Base-by-base conservation (phyloP, 2,888 invertebrate species). In the Myopa tessellatipennis region DNA sequence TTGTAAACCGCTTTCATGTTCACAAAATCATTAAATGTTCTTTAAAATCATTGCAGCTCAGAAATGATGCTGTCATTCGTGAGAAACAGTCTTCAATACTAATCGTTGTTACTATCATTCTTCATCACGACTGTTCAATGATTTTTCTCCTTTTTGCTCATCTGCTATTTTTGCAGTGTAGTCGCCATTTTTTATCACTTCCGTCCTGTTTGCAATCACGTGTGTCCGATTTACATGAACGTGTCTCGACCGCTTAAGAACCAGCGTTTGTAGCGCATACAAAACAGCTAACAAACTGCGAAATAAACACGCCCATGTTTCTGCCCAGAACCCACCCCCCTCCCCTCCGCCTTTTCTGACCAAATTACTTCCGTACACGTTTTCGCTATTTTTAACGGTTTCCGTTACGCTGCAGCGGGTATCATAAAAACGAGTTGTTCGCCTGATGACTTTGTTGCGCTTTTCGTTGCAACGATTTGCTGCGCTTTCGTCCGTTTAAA, bases 211-310 rank as follows among this genome's bases (percentile, higher is more conserved):
- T 36, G 55, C 71, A 71, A 71, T 71, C 71, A 58, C 58, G 71
- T 71, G 71, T 71, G 52, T 55, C n/a, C 71, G 71, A 71, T 71
- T 71, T 71, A 26, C 16, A 34, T 26, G 55, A 55, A 36, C 71
- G 71, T 71, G 71, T 52, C 52, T 34, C 50, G 34, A 10, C 45
- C 70, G 16, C 26, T 55, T 55, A 70, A 52, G 14, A 34, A 16
- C 36, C 6, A 26, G 7, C 18, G 55, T 55, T 52, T 1, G 5
- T 14, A 55, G 70, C 26, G 55, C 34, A 36, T 55, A 55, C 55
- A 26, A 14, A 36, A 55, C 70, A 70, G n/a, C 71, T 26, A 70
- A 55, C 71, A 34, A 71, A 71, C 55, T 71, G 36, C n/a, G 36
- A 71, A 71, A 55, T 71, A 71, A 71, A 71, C 38, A 71, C 71